phyloP scores from a whole-genome alignment of 2,888 invertebrate genomes.

The Ectemnius lituratus region DNA sequence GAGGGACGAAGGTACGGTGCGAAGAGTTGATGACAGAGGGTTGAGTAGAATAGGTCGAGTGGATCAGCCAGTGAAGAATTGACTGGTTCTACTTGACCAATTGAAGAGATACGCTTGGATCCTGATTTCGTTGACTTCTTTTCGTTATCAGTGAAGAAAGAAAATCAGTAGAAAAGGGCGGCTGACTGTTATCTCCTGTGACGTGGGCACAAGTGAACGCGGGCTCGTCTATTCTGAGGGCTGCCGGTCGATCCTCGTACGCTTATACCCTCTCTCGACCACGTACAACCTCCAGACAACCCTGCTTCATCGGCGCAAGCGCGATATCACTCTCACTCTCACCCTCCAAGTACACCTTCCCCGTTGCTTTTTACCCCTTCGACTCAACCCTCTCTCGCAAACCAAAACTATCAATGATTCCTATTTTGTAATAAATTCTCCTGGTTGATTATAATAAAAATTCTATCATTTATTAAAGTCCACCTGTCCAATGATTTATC shows the following conservation, averaged over 20 bases:
- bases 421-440: too few species aligned
- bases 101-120: too few species aligned
- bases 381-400: not conserved
- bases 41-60: not conserved
- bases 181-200: not conserved
- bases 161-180: not conserved
- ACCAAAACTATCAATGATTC: too few species aligned
- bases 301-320: constrained; percentile 44
- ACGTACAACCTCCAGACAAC: not conserved
- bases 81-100: too few species aligned
- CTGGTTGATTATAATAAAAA: too few species aligned
- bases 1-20: not conserved
- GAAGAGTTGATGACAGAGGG: not conserved
- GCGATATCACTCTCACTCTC: constrained; percentile 21
- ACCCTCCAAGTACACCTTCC: not conserved
- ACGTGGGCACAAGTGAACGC: constrained; percentile 28
- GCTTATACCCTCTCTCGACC: constrained; percentile 53
- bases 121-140: too few species aligned
- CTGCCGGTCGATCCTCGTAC: constrained; percentile 64
- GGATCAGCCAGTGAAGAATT: not conserved
- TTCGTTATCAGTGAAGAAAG: not conserved
- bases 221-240: constrained; percentile 59
- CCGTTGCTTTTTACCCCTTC: not conserved
- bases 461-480: too few species aligned
- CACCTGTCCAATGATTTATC: too few species aligned